phyloP scores from a whole-genome alignment of 2,888 invertebrate genomes.

The Noctuana brunneofusca region DNA sequence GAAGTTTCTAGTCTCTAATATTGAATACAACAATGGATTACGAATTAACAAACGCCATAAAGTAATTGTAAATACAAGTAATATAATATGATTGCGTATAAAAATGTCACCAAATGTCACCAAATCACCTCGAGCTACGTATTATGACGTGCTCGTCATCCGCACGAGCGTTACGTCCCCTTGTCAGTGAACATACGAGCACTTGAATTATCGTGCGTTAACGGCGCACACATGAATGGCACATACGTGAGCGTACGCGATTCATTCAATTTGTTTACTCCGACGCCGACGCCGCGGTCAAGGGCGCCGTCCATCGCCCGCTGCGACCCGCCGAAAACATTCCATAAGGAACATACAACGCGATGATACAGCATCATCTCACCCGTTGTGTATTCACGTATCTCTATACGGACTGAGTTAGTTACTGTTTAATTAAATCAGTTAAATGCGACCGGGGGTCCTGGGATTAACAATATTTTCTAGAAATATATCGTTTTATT shows the following conservation, averaged over 20 bases:
- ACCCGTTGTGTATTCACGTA: conserved; percentile 20
- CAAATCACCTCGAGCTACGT: not conserved
- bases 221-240: conserved; percentile 79
- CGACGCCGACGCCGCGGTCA: conserved; percentile 68
- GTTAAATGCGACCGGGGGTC: not conserved
- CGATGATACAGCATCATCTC: conserved; percentile 48
- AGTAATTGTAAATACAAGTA: not conserved
- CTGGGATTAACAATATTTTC: not conserved
- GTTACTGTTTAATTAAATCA: conserved; percentile 5
- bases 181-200: conserved; percentile 64
- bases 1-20: no score
- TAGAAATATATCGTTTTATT: not conserved
- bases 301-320: conserved; percentile 74
- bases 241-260: conserved; percentile 72
- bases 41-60: not conserved
- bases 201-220: conserved; percentile 73
- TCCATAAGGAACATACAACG: conserved; percentile 37
- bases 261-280: conserved; percentile 81
- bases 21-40: not conserved
- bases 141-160: conserved; percentile 34
- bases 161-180: conserved; percentile 51
- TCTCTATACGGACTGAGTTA: no score
- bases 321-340: conserved; percentile 47
- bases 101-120: no score
- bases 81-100: no score